A percentile compares a stretch with the other conserved stretches of the same genome.
Evolutionary conservation across 2,888 invertebrate species (phyloP).

Genomic region (Emmelina monodactyla): DNA sequence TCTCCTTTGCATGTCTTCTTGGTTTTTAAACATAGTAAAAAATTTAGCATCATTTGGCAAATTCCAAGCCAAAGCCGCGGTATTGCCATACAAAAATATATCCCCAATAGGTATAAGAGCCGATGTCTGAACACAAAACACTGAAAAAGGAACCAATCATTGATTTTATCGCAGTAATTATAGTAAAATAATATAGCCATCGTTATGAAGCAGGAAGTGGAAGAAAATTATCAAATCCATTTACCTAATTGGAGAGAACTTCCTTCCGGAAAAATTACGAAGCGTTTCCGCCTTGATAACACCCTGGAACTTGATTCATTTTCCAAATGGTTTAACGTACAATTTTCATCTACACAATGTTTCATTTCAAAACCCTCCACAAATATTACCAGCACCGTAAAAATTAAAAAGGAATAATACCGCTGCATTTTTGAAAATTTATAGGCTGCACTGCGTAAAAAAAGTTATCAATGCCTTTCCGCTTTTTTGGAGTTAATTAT

Average conservation of each 20-base stretch:
- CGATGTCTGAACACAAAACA: constrained; percentile 70
- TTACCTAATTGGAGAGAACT: constrained; percentile 69
- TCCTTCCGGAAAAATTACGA: constrained; percentile 67
- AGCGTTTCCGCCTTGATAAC: constrained; percentile 65
- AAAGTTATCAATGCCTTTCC: background rate
- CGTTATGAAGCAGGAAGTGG: background rate
- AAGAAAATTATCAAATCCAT: constrained; percentile 17
- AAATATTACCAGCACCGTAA: constrained; percentile 21
- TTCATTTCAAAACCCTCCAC: constrained; percentile 24
- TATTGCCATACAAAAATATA: constrained; percentile 73
- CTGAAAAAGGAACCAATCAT: too few relatives aligned
- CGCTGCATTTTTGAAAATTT: constrained; percentile 1
- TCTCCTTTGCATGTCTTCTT: constrained; percentile 26
- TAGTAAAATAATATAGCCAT: too few relatives aligned
- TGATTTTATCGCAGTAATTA: background rate
- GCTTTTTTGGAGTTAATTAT: background rate
- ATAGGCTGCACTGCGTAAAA: background rate
- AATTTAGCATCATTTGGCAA: constrained; percentile 68
- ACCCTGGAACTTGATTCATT: constrained; percentile 27
- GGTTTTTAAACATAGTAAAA: constrained; percentile 33
- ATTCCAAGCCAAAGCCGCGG: constrained; percentile 78
- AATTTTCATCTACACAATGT: constrained; percentile 22
- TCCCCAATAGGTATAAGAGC: constrained; percentile 64
- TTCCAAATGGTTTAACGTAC: constrained; percentile 22
- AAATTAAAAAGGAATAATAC: constrained; percentile 13